Base-by-base conservation (phyloP, 2,888 invertebrate genomes). In the Lycia hirtaria region DNA sequence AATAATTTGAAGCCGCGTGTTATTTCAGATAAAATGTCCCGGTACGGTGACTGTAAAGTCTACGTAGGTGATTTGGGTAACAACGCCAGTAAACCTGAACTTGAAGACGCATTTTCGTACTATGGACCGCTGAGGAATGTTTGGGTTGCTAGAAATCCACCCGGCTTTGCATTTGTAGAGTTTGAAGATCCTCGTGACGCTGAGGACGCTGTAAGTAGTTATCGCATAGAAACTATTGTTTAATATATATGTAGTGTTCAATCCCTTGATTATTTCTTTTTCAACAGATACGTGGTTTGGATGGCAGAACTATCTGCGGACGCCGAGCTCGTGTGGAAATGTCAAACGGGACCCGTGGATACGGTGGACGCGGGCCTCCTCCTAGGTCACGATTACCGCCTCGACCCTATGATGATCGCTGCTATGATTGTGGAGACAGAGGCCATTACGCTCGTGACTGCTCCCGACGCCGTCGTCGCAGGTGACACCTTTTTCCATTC, bases 131-230 rank as follows among this genome's bases (percentile, higher is more conserved):
- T 98, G 71, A 94, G 97, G 74, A 98, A 97, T 90, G 98, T 98
- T 40, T 99, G 98, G 98, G 98, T 99, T n/a, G 98, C 98, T 0
- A 93, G 98, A 69, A 98, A 98, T 85, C 98, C 97, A 10, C 98
- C 98, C 56, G 98, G 98, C 49, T 98, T 98, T 87, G 98, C 98
- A 5, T 98, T 98, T 87, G 97, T 98, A 1, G 98, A 98, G 83
- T 98, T 97, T 82, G 98, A 98, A 88, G 98, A 98, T 85, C 94
- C 96, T 4, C 93, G 97, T 64, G 98, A 98, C 85, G 98, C 98
- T 7, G 97, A 97, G 76, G 98, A 98, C 87, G 97, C 98, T 20
- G 97, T 98, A 60, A 93, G 95, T 79, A 60, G 14, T 33, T 12
- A 1, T n/a, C 6, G 5, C 10, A 14, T 24, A 1, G 6, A 35